Evolutionary conservation across 2,113 vertebrate species (phyloP).

Genomic region (Zapornia atra): DNA sequence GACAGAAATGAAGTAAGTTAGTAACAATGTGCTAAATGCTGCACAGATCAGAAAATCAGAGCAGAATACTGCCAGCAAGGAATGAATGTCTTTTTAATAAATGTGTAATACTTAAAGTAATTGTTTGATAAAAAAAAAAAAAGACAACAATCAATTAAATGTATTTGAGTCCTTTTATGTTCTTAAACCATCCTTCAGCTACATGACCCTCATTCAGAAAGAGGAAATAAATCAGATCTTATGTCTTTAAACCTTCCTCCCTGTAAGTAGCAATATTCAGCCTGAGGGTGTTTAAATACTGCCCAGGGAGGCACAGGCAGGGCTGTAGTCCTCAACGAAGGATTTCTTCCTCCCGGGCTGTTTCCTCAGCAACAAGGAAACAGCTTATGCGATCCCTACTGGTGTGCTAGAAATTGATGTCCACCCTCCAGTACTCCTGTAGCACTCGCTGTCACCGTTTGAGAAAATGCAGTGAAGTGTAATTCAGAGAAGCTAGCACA

Average conservation of each 20-base stretch:
- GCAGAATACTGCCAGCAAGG: background rate
- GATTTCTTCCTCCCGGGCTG: background rate
- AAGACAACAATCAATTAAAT: background rate
- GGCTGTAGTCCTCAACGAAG: background rate
- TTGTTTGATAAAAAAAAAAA: background rate
- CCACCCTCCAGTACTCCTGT: background rate
- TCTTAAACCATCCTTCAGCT: background rate
- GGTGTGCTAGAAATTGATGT: background rate
- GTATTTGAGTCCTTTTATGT: background rate
- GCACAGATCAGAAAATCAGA: background rate
- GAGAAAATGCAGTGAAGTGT: background rate
- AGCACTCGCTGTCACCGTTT: background rate
- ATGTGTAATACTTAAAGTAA: background rate
- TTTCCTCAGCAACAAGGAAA: background rate
- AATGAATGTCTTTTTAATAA: background rate
- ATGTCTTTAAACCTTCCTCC: background rate
- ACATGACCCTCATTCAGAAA: accelerated
- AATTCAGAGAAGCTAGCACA: background rate
- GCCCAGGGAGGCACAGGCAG: background rate
- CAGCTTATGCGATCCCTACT: background rate
- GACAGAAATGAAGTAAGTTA: background rate
- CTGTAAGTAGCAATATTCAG: background rate
- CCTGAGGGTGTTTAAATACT: background rate
- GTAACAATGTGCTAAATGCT: background rate
- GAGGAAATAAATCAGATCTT: background rate